Evolutionary conservation across 2,888 invertebrate species (phyloP), one percentile per base, ranked within the genome.

Genomic region (Drosophila mimica): DNA sequence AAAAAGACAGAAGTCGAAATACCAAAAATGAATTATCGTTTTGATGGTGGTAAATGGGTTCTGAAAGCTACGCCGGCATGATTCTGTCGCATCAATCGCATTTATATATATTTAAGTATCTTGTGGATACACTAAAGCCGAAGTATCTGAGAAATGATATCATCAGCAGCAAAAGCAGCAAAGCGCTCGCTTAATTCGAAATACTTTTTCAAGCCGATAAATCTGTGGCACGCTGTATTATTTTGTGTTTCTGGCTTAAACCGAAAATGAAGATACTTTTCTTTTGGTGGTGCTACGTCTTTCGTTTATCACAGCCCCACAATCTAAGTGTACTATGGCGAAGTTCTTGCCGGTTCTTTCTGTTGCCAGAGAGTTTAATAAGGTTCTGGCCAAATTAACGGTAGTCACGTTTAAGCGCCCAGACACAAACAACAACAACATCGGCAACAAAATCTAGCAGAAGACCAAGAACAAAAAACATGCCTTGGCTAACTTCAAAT

Each of bases 351-450:
- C 43, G 62, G 72, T 73, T 56, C 17, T 25, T 25, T 54, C 56
- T 57, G 73, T 65, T 56, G 74, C 77, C 75, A 60, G 75, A 74
- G 77, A 63, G 70, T 80, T 79, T 76, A 79, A 76, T 81, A 81
- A 76, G 79, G 80, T 76, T 80, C 79, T 79, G 83, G 67, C 83
- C 83, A 86, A 85, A 85, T 85, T 88, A 85, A 85, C 88, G 84
- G 88, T 85, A 85, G 84, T 85, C 84, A 85, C 84, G 84, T 79
- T 76, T 79, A 80, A 82, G 85, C 73, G 74, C 54, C 74, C 64
- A 80, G 70, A 81, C 56, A 65, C 81, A 81, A 60, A 25, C 25
- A 25, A 79, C 76, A 83, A 81, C 70, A 46, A 67, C 63, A 68
- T 46, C 13, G 43, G 0, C 43, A 46, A 28, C 48, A 52, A 56